Evolutionary conservation across 2,797 vertebrate species (phyloP), one percentile per base, ranked within the genome.

Genomic region (Netta rufina): DNA sequence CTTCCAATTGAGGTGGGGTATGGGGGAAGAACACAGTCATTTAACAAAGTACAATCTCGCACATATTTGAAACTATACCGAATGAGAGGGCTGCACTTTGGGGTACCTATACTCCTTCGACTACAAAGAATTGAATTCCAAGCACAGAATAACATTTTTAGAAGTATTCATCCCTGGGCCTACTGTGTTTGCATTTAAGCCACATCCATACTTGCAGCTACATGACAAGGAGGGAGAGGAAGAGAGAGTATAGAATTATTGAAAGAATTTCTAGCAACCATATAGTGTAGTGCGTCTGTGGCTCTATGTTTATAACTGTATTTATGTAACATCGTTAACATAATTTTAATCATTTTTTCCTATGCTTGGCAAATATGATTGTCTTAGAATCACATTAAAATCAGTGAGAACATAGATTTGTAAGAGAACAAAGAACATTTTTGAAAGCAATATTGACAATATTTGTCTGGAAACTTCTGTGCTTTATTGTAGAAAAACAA

Each of bases 311-410:
- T 80, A 73, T 41, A 56, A 77, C 54, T 86, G 65, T 58, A 24
- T 75, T 65, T 84, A 47, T 82, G 20, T 33, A 76, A 64, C 64
- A 17, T 65, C 22, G 45, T 77, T 81, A 73, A 49, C 1, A 20
- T 53, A 41, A 56, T 61, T 54, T 61, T 36, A 81, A 13, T 10
- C 0, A 21, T 25, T n/a, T 54, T 67, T 71, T 69, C 17, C 22
- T 69, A 32, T 39, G 14, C 19, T 69, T 92, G 53, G 36, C 64
- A 87, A 91, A 47, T 15, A 78, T 47, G 20, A n/a, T 43, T 73
- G 14, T 62, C 64, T 80, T 83, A 51, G 41, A 87, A 91, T n/a
- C 43, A 17, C 19, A 72, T 54, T 70, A 57, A 65, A 92, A 81
- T 65, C 21, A 5, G 72, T 43, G n/a, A 73, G 47, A 84, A 84